Base-by-base conservation (phyloP, 2,888 invertebrate genomes). In the Dynastes grantii region DNA sequence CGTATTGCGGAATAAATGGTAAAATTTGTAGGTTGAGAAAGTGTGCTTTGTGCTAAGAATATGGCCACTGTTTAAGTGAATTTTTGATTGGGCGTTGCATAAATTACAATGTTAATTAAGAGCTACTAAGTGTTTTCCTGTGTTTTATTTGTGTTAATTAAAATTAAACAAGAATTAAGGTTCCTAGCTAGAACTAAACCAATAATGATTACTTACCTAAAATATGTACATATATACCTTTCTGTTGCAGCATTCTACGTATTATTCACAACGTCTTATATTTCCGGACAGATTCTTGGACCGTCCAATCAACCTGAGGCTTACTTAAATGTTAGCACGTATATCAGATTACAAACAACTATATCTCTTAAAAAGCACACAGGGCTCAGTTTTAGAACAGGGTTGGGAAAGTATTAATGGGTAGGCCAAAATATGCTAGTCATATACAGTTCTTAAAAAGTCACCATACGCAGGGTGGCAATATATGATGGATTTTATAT, bases 261-360 rank as follows among this genome's bases (percentile, higher is more conserved):
- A 9, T 73, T 76, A 63, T 27, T 79, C 16, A n/a, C 73, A 64
- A 45, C 53, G 37, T 32, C 61, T 58, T 53, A 40, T 37, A 73
- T 71, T 45, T 67, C 71, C n/a, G 79, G 79, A 58, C 77, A 79
- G 65, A 65, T 76, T 63, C 51, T 80, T 9, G 92, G 92, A 16
- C 91, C 92, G 78, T 92, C 92, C 75, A 92, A 92, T 83, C 90
- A 93, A 77, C 92, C 94, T 77, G 96, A 96, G 89, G 96, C 95
- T 65, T 96, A 94, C 88, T 95, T 96, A 89, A 95, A 96, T 89
- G 95, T 95, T 83, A 93, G 94, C 84, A 92, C 95, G 27, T 95
- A 94, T 88, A 91, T 96, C 82, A 92, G 94, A 86, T 91, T 96
- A 82, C 89, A 92, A 82, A 92, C 93, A 80, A 94, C 94, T 78